Percentiles rank a stretch among this genome's conserved stretches.
Conservation (phyloP, 2,113 vertebrate genomes). For the Mirounga angustirostris region DNA sequence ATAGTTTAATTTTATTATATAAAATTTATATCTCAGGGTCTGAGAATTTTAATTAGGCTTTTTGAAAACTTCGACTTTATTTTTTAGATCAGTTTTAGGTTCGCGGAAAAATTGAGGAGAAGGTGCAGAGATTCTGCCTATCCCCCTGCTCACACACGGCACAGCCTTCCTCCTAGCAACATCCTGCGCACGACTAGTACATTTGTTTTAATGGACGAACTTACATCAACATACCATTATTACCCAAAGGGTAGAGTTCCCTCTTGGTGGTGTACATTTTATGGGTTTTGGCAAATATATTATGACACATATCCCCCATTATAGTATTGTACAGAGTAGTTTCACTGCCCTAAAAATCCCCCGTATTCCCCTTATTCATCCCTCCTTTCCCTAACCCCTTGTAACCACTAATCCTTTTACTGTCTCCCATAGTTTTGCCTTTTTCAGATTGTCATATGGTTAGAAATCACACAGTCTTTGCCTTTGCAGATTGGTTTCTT, state of each 20-base stretch:
- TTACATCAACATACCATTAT: neutral
- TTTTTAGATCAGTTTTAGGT: conserved; percentile 6
- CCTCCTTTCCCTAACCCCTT: neutral
- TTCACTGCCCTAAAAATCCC: neutral
- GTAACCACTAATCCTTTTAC: neutral
- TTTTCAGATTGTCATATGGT: neutral
- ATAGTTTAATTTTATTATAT: neutral
- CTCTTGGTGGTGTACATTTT: neutral
- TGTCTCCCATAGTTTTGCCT: neutral
- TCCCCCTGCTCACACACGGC: neutral
- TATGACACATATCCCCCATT: neutral
- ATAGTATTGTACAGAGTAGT: neutral
- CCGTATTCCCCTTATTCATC: neutral
- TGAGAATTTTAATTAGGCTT: neutral
- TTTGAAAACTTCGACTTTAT: neutral
- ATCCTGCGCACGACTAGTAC: fast-evolving
- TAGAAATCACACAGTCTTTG: neutral
- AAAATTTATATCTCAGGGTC: neutral
- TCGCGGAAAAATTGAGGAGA: neutral
- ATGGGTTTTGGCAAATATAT: neutral
- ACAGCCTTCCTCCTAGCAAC: neutral
- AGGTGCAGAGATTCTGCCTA: neutral
- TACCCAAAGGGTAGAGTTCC: neutral
- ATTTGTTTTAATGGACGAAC: neutral
- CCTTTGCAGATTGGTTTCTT: neutral